Evolutionary conservation across 2,888 invertebrate genomes (phyloP).

Genomic region (Zaprionus lineosus): DNA sequence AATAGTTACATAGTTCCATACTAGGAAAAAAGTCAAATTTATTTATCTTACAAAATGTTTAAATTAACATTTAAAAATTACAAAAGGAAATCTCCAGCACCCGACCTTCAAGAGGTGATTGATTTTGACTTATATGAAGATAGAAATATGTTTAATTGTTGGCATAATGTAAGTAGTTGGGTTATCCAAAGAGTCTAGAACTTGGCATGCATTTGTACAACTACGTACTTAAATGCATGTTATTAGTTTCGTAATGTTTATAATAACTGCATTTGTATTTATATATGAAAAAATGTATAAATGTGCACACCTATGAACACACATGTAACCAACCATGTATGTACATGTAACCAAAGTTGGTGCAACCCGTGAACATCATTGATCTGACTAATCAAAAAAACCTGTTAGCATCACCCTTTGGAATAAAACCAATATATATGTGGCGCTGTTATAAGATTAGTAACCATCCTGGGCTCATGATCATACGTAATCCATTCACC

Average conservation of each 20-base stretch:
- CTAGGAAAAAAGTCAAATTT: too few relatives aligned
- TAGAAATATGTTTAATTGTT: too few relatives aligned
- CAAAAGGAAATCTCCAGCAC: not conserved
- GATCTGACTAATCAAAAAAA: not conserved
- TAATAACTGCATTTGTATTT: conserved; percentile 23
- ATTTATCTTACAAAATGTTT: not conserved
- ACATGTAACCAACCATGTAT: too few relatives aligned
- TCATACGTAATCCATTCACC: conserved; percentile 93
- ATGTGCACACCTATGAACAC: too few relatives aligned
- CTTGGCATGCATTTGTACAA: not conserved
- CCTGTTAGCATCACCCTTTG: conserved; percentile 43
- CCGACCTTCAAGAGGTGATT: not conserved
- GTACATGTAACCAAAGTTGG: conserved; percentile 11
- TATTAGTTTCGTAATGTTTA: not conserved
- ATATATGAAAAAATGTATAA: conserved; percentile 13
- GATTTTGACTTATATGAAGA: not conserved
- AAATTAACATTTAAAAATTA: not conserved
- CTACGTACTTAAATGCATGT: too few relatives aligned
- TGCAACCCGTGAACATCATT: conserved; percentile 10
- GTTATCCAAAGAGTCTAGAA: not conserved
- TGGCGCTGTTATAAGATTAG: conserved; percentile 87
- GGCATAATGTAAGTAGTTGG: not conserved
- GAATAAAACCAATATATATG: conserved; percentile 79
- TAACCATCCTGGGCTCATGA: conserved; percentile 89
- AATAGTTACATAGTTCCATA: too few relatives aligned